Conservation (phyloP, 2,888 invertebrate species). For the Drosophila prostipennis region DNA sequence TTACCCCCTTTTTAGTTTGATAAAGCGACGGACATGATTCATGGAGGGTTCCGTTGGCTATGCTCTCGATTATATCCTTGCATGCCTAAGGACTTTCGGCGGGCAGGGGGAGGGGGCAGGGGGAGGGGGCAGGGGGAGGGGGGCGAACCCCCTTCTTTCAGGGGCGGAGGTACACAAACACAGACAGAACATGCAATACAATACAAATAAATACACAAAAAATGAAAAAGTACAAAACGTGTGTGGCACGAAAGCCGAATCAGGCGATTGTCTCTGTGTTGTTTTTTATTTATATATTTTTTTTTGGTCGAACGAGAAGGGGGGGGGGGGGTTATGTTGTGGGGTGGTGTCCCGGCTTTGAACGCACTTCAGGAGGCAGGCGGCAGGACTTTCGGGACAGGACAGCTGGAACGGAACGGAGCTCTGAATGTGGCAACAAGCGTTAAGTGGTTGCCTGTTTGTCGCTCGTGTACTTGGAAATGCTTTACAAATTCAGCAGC, state of each 20-base stretch:
- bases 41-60: conserved; percentile 49
- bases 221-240: conserved; percentile 45
- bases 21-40: conserved; percentile 74
- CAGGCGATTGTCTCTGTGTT: conserved; percentile 43
- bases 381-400: conserved; percentile 29
- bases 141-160: background rate
- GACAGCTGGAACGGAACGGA: conserved; percentile 66
- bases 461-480: conserved; percentile 73
- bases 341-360: conserved; percentile 24
- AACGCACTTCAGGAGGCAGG: conserved; percentile 70
- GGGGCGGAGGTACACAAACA: conserved; percentile 25
- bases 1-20: conserved; percentile 48
- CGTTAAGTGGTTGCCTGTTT: conserved; percentile 79
- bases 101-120: too few species aligned
- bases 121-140: too few species aligned
- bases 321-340: too few species aligned
- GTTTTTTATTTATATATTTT: conserved; percentile 11
- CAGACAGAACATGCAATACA: conserved; percentile 40
- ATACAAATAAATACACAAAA: conserved; percentile 38
- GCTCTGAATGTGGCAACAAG: conserved; percentile 74
- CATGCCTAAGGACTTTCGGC: conserved; percentile 36
- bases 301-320: too few species aligned
- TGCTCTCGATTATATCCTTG: conserved; percentile 47
- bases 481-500: conserved; percentile 75
- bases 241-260: conserved; percentile 54